Evolutionary conservation across 2,113 vertebrate species (phyloP).

Genomic region (Nothocercus julius): DNA sequence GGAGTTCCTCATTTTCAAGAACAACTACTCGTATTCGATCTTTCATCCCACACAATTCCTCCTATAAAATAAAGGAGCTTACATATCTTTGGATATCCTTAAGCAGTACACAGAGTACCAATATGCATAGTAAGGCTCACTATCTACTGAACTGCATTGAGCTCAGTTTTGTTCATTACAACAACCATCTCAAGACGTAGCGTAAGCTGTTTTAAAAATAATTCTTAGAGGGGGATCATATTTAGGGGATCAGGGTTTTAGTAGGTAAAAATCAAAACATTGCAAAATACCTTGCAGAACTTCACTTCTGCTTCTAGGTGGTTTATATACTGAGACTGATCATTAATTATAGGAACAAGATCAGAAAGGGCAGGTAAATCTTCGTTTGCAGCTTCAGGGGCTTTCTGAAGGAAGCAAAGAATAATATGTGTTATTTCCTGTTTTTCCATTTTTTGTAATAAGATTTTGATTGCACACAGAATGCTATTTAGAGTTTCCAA

Average conservation of each 20-base stretch:
- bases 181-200: not conserved
- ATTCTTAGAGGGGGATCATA: not conserved
- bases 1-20: slow-evolving; percentile 89
- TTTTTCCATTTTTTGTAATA: not conserved
- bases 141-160: not conserved
- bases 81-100: not conserved
- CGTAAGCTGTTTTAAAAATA: not conserved
- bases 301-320: slow-evolving; percentile 96
- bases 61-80: slow-evolving; percentile 75
- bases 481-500: not conserved
- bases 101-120: not conserved
- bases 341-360: slow-evolving; percentile 86
- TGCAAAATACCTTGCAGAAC: slow-evolving; percentile 86
- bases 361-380: slow-evolving; percentile 76
- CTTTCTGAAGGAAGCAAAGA: slow-evolving; percentile 62
- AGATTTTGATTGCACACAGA: not conserved
- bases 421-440: not conserved
- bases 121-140: not conserved
- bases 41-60: slow-evolving; percentile 89
- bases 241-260: not conserved
- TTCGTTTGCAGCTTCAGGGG: slow-evolving; percentile 61
- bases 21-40: slow-evolving; percentile 81
- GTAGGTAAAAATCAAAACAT: not conserved
- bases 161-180: not conserved
- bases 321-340: slow-evolving; percentile 92